Evolutionary conservation across 2,797 vertebrate genomes (phyloP).

Genomic region (Erpetoichthys calabaricus): DNA sequence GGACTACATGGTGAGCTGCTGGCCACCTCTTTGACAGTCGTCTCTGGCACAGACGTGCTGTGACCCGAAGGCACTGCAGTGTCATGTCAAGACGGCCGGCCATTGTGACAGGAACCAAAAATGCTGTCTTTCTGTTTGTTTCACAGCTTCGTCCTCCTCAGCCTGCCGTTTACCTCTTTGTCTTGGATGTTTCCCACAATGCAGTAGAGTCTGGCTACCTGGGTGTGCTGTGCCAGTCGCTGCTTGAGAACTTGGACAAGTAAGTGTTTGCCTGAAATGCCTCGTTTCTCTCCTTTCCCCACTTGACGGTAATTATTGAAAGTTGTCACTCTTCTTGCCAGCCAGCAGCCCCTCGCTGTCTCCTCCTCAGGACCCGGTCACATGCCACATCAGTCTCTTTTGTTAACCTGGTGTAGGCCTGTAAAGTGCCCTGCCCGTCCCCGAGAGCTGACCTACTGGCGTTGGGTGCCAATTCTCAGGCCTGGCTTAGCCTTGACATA

Average conservation of each 20-base stretch:
- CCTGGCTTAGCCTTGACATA: no score
- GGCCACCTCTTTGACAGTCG: no score
- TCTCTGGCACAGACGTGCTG: background rate
- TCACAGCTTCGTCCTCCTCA: conserved; percentile 86
- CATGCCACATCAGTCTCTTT: no score
- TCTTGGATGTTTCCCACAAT: conserved; percentile 89
- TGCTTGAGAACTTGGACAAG: conserved; percentile 87
- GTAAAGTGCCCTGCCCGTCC: no score
- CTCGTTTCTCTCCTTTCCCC: background rate
- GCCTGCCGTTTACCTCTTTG: conserved; percentile 87
- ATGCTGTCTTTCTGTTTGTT: conserved; percentile 13
- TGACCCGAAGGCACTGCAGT: background rate
- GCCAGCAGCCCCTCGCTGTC: no score
- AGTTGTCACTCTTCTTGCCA: background rate
- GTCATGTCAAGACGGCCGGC: background rate
- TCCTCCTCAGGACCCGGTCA: no score
- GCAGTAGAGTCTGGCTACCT: conserved; percentile 89
- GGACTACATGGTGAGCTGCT: conserved; percentile 80
- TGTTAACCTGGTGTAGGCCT: no score
- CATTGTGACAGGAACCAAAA: background rate
- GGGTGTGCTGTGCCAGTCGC: conserved; percentile 70
- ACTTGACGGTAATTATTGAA: conserved; percentile 1
- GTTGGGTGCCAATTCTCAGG: no score
- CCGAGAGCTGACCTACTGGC: no score
- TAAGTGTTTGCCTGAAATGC: conserved; percentile 38